Base-by-base conservation (phyloP, 2,113 vertebrate genomes). In the Rhegmatorhina hoffmannsi region DNA sequence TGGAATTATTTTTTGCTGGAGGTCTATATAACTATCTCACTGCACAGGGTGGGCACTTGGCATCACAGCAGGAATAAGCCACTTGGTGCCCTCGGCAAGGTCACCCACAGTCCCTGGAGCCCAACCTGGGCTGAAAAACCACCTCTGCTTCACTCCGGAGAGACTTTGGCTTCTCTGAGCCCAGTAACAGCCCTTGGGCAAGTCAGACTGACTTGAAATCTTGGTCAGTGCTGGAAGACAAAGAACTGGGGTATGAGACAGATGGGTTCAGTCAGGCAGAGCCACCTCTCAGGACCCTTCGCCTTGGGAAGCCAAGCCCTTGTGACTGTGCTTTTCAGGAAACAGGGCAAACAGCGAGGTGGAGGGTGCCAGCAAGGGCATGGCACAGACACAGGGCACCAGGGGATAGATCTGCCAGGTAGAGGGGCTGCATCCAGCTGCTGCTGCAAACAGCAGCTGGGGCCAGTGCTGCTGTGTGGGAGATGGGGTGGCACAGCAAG, bases 401-500 rank as follows among this genome's bases (percentile, higher is more conserved):
- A 7, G 63, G 68, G n/a, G 14, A 76, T 34, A 10, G 81, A 60
- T 87, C 62, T 85, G 59, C 43, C 24, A 43, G 38, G 58, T 56
- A 92, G 66, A 82, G 55, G 13, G 46, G 50, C 15, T 4, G 3
- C 85, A 70, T 67, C 52, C 86, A 81, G 66, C 69, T 11, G 5
- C 69, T 11, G 5, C 36, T 15, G 40, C 58, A 14, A 69, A 63
- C 17, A 40, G 78, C 67, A 59, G 7, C 26, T 38, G 69, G 55
- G 49, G 47, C 76, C 2, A 17, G 55, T 33, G 72, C 81, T 67
- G 66, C 90, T 1, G 25, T 9, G 80, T 2, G 4, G 83, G 67
- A 75, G 70, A 63, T 15, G 33, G 77, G 63, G 53, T 79, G 86
- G 92, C 96, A 96, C 78, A 84, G 91, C 91, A 80, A 60, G 87